A percentile compares a stretch with the other conserved stretches of the same genome.
Conservation (phyloP, 2,888 invertebrate genomes). For the Ametastegia equiseti region DNA sequence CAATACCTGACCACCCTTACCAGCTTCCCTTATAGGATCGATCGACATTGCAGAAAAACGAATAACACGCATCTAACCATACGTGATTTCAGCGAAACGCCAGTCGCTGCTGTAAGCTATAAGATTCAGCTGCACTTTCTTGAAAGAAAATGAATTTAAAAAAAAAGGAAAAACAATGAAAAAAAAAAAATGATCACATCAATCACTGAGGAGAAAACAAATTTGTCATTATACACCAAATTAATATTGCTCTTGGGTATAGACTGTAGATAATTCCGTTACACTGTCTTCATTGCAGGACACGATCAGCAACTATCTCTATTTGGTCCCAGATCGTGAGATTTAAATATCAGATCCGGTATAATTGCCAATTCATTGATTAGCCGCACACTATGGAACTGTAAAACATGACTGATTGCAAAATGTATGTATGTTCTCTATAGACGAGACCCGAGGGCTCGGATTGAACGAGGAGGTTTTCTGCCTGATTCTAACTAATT, state of each 20-base stretch:
- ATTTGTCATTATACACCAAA: no score
- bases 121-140: background rate
- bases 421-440: background rate
- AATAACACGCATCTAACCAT: background rate
- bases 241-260: no score
- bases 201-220: no score
- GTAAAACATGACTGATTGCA: background rate
- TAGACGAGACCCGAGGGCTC: background rate
- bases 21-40: conserved; percentile 10
- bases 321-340: background rate
- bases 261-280: no score
- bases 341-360: background rate
- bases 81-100: background rate
- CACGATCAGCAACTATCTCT: no score
- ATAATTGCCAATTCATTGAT: conserved; percentile 3
- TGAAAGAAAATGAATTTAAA: no score
- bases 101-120: no score
- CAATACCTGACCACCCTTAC: conserved; percentile 44
- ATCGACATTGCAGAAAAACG: conserved; percentile 7
- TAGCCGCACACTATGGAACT: background rate
- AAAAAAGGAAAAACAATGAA: no score
- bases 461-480: background rate
- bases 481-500: background rate
- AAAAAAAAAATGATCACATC: no score
- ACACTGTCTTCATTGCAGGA: background rate